Conservation (phyloP, 2,888 invertebrate genomes). For the Eledona agricola region DNA sequence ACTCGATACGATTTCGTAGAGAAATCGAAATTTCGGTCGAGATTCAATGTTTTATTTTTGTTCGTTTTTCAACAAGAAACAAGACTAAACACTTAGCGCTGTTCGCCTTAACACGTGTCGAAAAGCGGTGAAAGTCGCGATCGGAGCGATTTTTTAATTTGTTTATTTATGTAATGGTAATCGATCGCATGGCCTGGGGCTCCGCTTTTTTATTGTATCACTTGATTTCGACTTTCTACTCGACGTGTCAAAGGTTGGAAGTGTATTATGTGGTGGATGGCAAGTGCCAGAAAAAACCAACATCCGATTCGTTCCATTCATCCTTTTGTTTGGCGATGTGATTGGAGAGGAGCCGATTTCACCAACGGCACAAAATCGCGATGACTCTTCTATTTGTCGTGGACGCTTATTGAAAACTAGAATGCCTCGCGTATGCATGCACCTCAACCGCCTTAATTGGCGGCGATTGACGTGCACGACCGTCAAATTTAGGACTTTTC, state of each 20-base stretch:
- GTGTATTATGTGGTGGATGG: constrained; percentile 15
- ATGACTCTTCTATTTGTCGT: too few species aligned
- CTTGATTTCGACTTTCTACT: constrained; percentile 19
- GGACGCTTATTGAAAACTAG: too few species aligned
- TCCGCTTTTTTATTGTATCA: constrained; percentile 21
- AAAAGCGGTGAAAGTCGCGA: constrained; percentile 23
- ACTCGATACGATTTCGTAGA: too few species aligned
- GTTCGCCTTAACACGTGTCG: constrained; percentile 3
- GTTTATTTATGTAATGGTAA: constrained; percentile 20
- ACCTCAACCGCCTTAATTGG: too few species aligned
- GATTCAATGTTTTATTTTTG: too few species aligned
- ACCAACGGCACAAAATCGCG: too few species aligned
- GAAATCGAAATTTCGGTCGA: too few species aligned
- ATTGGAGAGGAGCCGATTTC: constrained; percentile 15
- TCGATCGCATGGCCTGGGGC: constrained; percentile 15
- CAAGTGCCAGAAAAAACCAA: constrained; percentile 25
- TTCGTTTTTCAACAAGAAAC: too few species aligned
- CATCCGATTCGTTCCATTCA: constrained; percentile 26
- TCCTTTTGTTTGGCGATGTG: constrained; percentile 24
- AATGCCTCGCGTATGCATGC: too few species aligned
- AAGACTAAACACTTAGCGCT: too few species aligned
- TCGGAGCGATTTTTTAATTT: constrained; percentile 16
- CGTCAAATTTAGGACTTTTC: too few species aligned
- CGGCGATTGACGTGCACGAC: too few species aligned
- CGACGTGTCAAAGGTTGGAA: constrained; percentile 26